Evolutionary conservation across 2,113 vertebrate genomes (phyloP), one percentile per base, ranked within the genome.

Genomic region (Cyanoramphus novaezelandiae): DNA sequence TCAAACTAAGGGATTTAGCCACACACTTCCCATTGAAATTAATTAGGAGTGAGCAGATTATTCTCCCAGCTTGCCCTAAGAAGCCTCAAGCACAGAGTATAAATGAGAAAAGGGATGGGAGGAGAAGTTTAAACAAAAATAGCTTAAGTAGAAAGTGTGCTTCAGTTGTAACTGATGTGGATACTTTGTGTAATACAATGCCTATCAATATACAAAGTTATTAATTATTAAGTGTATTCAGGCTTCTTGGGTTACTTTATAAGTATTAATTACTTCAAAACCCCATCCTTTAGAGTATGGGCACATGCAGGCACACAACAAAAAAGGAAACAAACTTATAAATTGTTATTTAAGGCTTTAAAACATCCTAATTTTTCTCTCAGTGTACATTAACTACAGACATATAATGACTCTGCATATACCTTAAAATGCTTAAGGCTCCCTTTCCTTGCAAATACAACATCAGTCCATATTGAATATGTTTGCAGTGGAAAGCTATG

Each of bases 41-140:
- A 95, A 88, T 96, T 95, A 92, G 67, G 93, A 88, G 23, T 27
- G 71, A 88, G 68, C 9, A 86, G 53, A 92, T 90, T 80, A 92
- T 88, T 97, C 63, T 92, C 75, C 62, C 53, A 77, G 19, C n/a
- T 90, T 93, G 67, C 85, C 53, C 93, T 92, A 88, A 88, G 70
- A 94, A 88, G 67, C 37, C 53, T 88, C 71, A 76, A 93, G 68
- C 44, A 77, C 31, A 59, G 19, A 57, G 28, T 33, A 83, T 59
- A 92, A 95, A 77, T 83, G 46, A 88, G 41, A 93, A 77, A 67
- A 63, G 33, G 17, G 31, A 57, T 76, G 29, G 29, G 49, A 90
- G 49, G 39, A 44, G 35, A 82, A 65, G 18, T 80, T 93, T 63
- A 59, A 88, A 88, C 39, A 90, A 57, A 90, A 92, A 77, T 46